Percentiles rank a stretch among this genome's conserved stretches.
Evolutionary conservation across 2,113 vertebrate species (phyloP).

Genomic region (Myotis yumanensis): DNA sequence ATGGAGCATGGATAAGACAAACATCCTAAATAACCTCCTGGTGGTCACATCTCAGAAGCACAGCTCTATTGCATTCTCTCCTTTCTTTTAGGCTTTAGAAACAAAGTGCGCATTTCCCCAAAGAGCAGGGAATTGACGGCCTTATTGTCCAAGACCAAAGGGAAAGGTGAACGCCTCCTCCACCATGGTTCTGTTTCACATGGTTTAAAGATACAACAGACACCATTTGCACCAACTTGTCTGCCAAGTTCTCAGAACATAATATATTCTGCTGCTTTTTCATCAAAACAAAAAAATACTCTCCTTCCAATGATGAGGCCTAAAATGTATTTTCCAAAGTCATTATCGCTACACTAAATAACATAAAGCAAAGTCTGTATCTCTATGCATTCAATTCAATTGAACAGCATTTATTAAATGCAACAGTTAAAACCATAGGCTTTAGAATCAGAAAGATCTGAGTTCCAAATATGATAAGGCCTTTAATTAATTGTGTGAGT

Average conservation of each 20-base stretch:
- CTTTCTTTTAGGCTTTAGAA: not conserved
- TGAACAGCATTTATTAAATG: not conserved
- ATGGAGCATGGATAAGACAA: not conserved
- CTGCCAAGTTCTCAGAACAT: not conserved
- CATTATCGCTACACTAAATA: not conserved
- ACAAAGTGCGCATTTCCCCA: not conserved
- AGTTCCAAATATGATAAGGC: not conserved
- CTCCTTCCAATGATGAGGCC: not conserved
- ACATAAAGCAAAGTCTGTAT: not conserved
- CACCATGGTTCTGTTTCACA: not conserved
- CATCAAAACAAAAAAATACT: not conserved
- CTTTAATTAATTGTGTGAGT: not conserved
- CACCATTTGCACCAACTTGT: not conserved
- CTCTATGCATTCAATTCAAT: not conserved
- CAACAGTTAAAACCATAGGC: not conserved
- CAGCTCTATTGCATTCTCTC: not conserved
- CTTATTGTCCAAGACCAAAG: not conserved
- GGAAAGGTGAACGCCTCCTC: not conserved
- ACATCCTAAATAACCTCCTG: not conserved
- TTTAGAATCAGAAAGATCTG: not conserved
- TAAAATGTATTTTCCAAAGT: not conserved
- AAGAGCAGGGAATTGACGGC: not conserved
- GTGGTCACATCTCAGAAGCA: not conserved
- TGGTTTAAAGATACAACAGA: not conserved
- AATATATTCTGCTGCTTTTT: not conserved